Evolutionary conservation across 2,888 invertebrate species (phyloP), one percentile per base, ranked within the genome.

Genomic region (Seira musarum): DNA sequence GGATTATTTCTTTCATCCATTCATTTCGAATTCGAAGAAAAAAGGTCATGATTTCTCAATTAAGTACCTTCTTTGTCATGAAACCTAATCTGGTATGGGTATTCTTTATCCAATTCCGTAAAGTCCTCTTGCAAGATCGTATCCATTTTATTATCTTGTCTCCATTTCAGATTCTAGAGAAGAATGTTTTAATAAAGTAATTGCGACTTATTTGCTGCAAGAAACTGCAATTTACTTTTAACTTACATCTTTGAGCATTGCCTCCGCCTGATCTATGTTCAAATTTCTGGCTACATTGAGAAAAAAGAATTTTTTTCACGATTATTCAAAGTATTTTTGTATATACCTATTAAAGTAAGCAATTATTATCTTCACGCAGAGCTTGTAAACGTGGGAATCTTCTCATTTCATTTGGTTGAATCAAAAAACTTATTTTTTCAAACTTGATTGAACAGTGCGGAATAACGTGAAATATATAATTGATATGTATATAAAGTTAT

Each of bases 111-210:
- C 5, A 78, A n/a, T 60, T 71, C 66, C 1, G 40, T 13, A 60
- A 71, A 78, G 35, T 78, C 71, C 60, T 78, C 77, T 10, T 78
- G 1, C n/a, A 78, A 21, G 60, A 78, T 71, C 0, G 30, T 46
- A 35, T 78, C 71, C 65, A 78, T 78, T 15, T 60, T 71, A 21
- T 71, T 78, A 40, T 78, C 60, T 13, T 66, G 19, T 1, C 77
- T 22, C 77, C 77, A 78, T 60, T 78, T 70, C 3, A 78, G 1
- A 61, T 78, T 70, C 77, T 78, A 21, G n/a, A 17, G 13, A 60
- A 21, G 21, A 21, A 21, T 3, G 21, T 21, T 60, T 60, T 22
- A 60, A 49, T n/a, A 8, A 15, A 57, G 57, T n/a, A n/a, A 57
- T 57, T 8, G n/a, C 5, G 17, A 57, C 8, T 57, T 57, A 57